Evolutionary conservation across 2,888 invertebrate species (phyloP).

Genomic region (Reticulitermes lucifugus): DNA sequence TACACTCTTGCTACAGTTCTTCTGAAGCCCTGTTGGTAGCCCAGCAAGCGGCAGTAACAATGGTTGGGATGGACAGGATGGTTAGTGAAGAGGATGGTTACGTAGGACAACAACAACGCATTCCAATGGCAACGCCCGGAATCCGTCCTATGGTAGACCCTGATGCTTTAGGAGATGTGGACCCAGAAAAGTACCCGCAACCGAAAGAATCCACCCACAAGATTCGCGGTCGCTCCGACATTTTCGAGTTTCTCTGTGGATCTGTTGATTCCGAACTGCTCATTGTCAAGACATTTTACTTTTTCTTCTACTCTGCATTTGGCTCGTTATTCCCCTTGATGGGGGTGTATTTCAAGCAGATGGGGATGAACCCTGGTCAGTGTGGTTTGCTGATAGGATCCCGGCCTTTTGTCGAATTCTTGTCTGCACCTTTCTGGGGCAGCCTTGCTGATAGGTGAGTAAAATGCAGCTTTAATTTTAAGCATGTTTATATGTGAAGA

Average conservation of each 20-base stretch:
- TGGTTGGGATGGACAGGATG: slow-evolving; percentile 53
- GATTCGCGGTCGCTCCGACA: slow-evolving; percentile 86
- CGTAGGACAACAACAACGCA: slow-evolving; percentile 28
- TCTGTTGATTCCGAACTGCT: slow-evolving; percentile 91
- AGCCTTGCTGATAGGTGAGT: slow-evolving; percentile 87
- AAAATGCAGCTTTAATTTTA: neutral
- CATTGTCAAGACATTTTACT: slow-evolving; percentile 97
- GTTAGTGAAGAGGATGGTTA: slow-evolving; percentile 44
- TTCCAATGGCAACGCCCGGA: slow-evolving; percentile 46
- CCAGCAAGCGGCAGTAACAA: slow-evolving; percentile 23
- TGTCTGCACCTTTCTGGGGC: slow-evolving; percentile 98
- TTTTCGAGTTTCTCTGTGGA: slow-evolving; percentile 85
- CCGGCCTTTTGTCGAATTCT: slow-evolving; percentile 96
- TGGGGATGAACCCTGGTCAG: slow-evolving; percentile 98
- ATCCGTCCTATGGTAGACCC: slow-evolving; percentile 84
- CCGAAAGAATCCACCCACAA: slow-evolving; percentile 92
- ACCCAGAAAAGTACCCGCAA: slow-evolving; percentile 81
- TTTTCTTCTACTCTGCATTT: slow-evolving; percentile 99
- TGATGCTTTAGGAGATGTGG: slow-evolving; percentile 86
- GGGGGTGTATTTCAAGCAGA: slow-evolving; percentile 99
- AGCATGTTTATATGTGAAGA: too few species aligned
- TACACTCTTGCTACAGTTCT: neutral
- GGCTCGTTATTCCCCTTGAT: slow-evolving; percentile 97
- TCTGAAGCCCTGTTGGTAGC: neutral
- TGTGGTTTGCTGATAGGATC: slow-evolving; percentile 95